Conservation (phyloP, 1,140 invertebrate species). For the Drosophila repletoides region DNA sequence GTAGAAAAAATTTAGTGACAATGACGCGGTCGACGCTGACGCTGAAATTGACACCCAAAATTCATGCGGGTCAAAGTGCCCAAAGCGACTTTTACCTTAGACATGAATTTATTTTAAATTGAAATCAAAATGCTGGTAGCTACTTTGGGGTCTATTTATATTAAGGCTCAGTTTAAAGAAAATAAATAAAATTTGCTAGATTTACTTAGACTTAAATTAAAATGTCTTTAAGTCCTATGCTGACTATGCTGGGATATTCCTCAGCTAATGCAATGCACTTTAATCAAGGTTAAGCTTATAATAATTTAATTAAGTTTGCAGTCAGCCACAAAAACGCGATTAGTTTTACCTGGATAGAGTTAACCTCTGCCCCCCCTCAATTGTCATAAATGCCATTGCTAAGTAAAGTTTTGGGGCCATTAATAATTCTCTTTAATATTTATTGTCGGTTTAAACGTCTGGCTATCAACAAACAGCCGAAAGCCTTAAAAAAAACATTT, state of each 20-base stretch:
- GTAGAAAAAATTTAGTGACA: slow-evolving; percentile 63
- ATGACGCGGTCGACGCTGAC: slow-evolving; percentile 51
- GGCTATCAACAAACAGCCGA: background rate
- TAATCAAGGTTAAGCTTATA: slow-evolving; percentile 54
- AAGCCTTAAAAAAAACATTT: background rate
- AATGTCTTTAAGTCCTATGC: background rate
- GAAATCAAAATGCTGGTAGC: no score
- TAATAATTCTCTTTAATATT: background rate
- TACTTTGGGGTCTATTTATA: no score
- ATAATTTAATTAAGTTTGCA: slow-evolving; percentile 56
- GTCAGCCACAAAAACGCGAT: slow-evolving; percentile 35
- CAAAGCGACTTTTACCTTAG: slow-evolving; percentile 9
- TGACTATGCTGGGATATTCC: background rate
- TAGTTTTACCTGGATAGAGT: slow-evolving; percentile 42
- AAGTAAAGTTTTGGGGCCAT: no score
- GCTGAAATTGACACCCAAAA: slow-evolving; percentile 10
- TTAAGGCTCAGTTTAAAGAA: background rate
- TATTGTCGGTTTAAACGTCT: background rate
- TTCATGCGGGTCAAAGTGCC: slow-evolving; percentile 17
- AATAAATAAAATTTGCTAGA: background rate
- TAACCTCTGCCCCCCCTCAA: slow-evolving; percentile 13
- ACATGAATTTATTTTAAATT: slow-evolving; percentile 13
- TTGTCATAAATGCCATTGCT: background rate
- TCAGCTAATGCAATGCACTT: slow-evolving; percentile 22
- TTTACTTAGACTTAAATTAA: background rate